phyloP scores from a whole-genome alignment of 1,140 invertebrate species.

The Ceratina calcarata region DNA sequence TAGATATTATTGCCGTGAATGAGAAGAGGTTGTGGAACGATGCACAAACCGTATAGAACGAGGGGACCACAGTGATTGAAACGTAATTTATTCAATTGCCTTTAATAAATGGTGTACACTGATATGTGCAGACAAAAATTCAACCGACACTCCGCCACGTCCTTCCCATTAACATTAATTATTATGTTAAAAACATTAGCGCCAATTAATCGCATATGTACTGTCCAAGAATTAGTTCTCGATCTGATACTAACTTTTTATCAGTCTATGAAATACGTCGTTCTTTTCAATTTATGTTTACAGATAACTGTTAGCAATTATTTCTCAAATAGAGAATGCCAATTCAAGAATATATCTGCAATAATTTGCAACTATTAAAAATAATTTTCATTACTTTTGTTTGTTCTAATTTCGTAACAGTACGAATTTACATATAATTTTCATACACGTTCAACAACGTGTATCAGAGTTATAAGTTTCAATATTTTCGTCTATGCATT shows the following conservation, averaged over 20 bases:
- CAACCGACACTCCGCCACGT: constrained; percentile 27
- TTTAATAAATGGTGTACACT: constrained; percentile 65
- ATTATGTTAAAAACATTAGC: neutral
- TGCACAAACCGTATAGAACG: neutral
- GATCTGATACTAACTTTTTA: too few species aligned
- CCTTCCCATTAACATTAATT: neutral
- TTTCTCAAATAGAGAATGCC: too few species aligned
- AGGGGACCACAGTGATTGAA: constrained; percentile 57
- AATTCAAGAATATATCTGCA: too few species aligned
- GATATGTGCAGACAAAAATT: constrained; percentile 49
- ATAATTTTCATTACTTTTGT: too few species aligned
- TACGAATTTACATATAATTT: neutral
- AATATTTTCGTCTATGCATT: constrained; percentile 1
- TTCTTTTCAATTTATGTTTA: too few species aligned
- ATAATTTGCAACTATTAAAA: too few species aligned
- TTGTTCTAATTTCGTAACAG: too few species aligned
- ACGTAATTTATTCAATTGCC: constrained; percentile 69
- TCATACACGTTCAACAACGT: neutral
- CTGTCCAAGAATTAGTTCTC: too few species aligned
- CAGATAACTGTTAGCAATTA: too few species aligned
- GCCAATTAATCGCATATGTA: neutral
- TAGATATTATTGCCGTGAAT: constrained; percentile 9
- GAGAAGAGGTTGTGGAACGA: constrained; percentile 17
- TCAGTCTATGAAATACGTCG: too few species aligned
- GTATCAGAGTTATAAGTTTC: neutral